Evolutionary conservation across 2,888 invertebrate genomes (phyloP), one percentile per base, ranked within the genome.

Genomic region (Pocota personata): DNA sequence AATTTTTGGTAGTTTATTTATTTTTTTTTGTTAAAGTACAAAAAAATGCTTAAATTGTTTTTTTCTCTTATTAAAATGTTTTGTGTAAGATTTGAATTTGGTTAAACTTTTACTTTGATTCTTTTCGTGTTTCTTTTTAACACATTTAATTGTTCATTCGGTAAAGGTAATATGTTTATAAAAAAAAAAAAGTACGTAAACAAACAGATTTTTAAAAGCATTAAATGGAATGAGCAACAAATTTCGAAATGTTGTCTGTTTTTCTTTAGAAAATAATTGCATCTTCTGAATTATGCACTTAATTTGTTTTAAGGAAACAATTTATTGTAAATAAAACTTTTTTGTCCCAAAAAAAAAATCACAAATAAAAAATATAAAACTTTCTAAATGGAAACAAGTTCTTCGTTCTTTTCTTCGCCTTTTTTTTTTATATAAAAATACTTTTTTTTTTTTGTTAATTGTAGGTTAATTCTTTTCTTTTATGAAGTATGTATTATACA

Each of bases 171-270:
- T 21, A 71, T 66, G 60, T 37, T 40, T 1, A 40, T 52, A 62
- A 30, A 8, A 52, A 62, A 67, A 60, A 76, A 62, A 60, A 62
- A 62, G 52, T 37, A 40, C 40, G 10, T 30, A 71, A 67, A 67
- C 21, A 64, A 73, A 40, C 30, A 79, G 12, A 14, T 40, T 57
- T n/a, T 86, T 86, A 86, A 86, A 86, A 82, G 86, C 86, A 77
- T 82, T 80, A 55, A 58, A 77, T 86, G 86, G 86, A 86, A 86
- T 82, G 76, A 86, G 86, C 72, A 76, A 82, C 80, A 80, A 80
- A 75, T 55, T 80, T 71, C 48, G n/a, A 69, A 83, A 78, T 55
- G 62, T 32, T 40, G 55, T 57, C 10, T 67, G 46, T 46, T 40
- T 64, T 43, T 43, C 16, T 37, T 50, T 40, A n/a, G 52, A 52